Conservation (phyloP, 2,797 vertebrate genomes). For the Clarias platycephalus region DNA sequence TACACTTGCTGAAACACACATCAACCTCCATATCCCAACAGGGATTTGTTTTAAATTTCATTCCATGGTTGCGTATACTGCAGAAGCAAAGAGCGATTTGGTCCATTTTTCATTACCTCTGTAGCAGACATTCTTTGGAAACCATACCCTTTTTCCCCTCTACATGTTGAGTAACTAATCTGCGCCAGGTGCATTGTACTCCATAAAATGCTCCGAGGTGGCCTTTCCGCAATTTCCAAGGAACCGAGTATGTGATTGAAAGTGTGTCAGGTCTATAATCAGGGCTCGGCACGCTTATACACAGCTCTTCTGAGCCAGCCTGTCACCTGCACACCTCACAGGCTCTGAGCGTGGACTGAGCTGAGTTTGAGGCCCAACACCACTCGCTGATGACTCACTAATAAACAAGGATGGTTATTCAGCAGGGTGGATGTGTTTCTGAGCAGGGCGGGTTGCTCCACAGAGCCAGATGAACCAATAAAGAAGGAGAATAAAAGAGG, state of each 20-base stretch:
- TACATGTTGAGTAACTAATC: slow-evolving; percentile 72
- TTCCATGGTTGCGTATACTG: slow-evolving; percentile 71
- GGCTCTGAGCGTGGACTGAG: slow-evolving; percentile 25
- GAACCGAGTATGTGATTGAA: slow-evolving; percentile 75
- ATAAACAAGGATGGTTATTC: slow-evolving; percentile 46
- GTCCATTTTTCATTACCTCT: slow-evolving; percentile 78
- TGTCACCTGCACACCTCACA: slow-evolving; percentile 26
- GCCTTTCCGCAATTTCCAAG: slow-evolving; percentile 70
- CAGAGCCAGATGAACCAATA: slow-evolving; percentile 24
- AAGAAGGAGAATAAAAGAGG: slow-evolving; percentile 6
- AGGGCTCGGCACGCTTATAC: slow-evolving; percentile 35
- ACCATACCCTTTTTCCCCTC: slow-evolving; percentile 45
- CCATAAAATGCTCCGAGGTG: slow-evolving; percentile 67
- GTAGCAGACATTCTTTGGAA: slow-evolving; percentile 70
- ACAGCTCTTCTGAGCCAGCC: slow-evolving; percentile 40
- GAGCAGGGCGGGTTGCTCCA: slow-evolving; percentile 41
- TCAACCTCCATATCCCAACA: slow-evolving; percentile 64
- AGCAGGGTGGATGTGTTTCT: slow-evolving; percentile 49
- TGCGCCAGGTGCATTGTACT: slow-evolving; percentile 66
- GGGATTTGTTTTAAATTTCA: slow-evolving; percentile 66
- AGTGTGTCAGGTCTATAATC: slow-evolving; percentile 68
- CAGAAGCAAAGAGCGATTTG: slow-evolving; percentile 73
- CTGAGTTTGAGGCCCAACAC: slow-evolving; percentile 11
- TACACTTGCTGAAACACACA: slow-evolving; percentile 24
- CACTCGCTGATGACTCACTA: slow-evolving; percentile 35